Percentiles rank a stretch among this genome's conserved stretches.
Evolutionary conservation across 2,888 invertebrate species (phyloP).

Genomic region (Keiferia lycopersicella): DNA sequence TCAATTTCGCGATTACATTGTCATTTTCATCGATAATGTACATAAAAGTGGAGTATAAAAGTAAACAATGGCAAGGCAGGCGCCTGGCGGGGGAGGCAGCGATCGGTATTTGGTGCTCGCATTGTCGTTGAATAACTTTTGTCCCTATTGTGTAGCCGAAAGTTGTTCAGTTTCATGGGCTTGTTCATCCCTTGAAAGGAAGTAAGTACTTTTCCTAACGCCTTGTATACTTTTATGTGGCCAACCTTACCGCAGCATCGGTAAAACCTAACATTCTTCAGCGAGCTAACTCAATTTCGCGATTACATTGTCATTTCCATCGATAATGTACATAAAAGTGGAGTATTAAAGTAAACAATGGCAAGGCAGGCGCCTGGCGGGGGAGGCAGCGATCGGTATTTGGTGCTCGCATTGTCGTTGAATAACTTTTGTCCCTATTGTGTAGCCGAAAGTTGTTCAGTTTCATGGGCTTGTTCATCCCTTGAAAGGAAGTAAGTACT

Average conservation of each 20-base stretch:
- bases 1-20: conserved; percentile 63
- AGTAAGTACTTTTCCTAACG: too few relatives aligned
- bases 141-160: conserved; percentile 76
- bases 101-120: conserved; percentile 82
- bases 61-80: conserved; percentile 77
- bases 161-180: too few relatives aligned
- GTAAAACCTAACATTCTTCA: conserved; percentile 36
- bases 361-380: conserved; percentile 66
- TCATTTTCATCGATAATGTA: conserved; percentile 64
- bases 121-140: conserved; percentile 82
- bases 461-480: too few relatives aligned
- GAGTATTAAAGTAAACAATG: conserved; percentile 79
- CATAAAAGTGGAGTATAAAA: conserved; percentile 78
- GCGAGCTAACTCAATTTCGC: conserved; percentile 58
- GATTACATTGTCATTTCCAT: conserved; percentile 59
- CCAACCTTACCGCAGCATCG: too few relatives aligned
- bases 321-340: conserved; percentile 75
- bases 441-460: conserved; percentile 53
- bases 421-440: conserved; percentile 83
- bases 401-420: conserved; percentile 81
- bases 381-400: conserved; percentile 77
- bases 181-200: too few relatives aligned
- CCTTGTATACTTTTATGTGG: too few relatives aligned
- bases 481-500: too few relatives aligned
- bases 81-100: conserved; percentile 60